Percentiles rank a stretch among this genome's conserved stretches.
These are phyloP conservation scores for Synanthedon vespiformis DNA, from an alignment of 2,888 invertebrate species.

Conservation along the genomic window DNA sequence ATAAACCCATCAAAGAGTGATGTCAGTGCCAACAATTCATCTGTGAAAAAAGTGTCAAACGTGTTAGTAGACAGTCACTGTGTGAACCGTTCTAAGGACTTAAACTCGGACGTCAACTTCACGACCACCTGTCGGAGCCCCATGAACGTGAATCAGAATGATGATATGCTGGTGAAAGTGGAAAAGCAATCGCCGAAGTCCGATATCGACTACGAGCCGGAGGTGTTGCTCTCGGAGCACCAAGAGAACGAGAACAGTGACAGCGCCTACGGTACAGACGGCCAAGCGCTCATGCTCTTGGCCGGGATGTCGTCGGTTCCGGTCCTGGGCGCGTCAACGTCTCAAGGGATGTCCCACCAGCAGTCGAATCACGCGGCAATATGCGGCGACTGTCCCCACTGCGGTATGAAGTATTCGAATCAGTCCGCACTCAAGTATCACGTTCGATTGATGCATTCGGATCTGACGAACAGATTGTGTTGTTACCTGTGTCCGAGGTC, in stretches of 20 bases:
- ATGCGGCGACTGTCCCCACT: constrained; percentile 77
- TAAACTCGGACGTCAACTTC: constrained; percentile 31
- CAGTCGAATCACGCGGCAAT: constrained; percentile 65
- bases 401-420: constrained; percentile 77
- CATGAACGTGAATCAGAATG: constrained; percentile 28
- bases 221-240: constrained; percentile 58
- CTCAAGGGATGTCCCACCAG: constrained; percentile 46
- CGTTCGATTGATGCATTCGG: constrained; percentile 76
- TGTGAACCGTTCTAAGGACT: constrained; percentile 35
- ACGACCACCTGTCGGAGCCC: constrained; percentile 46
- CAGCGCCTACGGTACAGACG: constrained; percentile 39
- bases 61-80: constrained; percentile 35
- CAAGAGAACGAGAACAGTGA: constrained; percentile 50
- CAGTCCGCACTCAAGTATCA: constrained; percentile 78
- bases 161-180: constrained; percentile 47
- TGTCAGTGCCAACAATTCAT: constrained; percentile 33
- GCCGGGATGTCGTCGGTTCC: constrained; percentile 54
- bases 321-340: constrained; percentile 46
- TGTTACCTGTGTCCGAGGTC: constrained; percentile 77
- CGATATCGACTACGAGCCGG: constrained; percentile 60
- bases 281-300: constrained; percentile 44
- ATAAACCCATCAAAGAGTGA: constrained; percentile 63
- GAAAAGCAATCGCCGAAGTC: constrained; percentile 60
- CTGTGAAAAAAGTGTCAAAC: constrained; percentile 43
- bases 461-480: constrained; percentile 75